A percentile compares a stretch with the other conserved stretches of the same genome.
Evolutionary conservation across 1,140 invertebrate genomes (phyloP).

Genomic region (Trissolcus basalis): DNA sequence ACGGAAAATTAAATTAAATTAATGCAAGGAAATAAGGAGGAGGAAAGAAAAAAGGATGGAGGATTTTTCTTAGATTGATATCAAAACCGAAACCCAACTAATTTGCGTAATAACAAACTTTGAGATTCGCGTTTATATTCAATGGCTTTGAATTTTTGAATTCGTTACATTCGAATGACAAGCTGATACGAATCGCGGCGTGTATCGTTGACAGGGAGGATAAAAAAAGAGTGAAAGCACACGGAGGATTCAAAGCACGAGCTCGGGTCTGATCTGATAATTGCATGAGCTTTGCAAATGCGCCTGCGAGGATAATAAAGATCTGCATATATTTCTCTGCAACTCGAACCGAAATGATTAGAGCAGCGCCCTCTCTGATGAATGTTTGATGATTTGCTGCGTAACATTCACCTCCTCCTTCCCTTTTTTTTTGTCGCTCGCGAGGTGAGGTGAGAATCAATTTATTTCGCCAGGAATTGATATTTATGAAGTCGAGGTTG

Average conservation of each 20-base stretch:
- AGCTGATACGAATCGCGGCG: constrained; percentile 20
- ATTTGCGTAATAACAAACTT: constrained; percentile 45
- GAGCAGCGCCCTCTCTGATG: too few species aligned
- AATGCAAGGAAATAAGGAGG: too few species aligned
- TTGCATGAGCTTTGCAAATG: constrained; percentile 35
- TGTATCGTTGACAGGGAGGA: neutral
- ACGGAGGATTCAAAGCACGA: constrained; percentile 30
- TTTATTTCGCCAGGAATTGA: too few species aligned
- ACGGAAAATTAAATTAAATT: too few species aligned
- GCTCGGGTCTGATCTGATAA: constrained; percentile 27
- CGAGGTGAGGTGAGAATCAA: too few species aligned
- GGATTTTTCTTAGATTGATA: too few species aligned
- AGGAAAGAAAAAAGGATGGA: too few species aligned
- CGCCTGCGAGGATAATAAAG: constrained; percentile 34
- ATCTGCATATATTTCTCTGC: constrained; percentile 41
- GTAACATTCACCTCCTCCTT: too few species aligned
- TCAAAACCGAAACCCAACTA: constrained; percentile 24
- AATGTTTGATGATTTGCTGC: too few species aligned
- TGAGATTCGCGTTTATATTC: constrained; percentile 2
- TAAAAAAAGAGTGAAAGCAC: constrained; percentile 8
- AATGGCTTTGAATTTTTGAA: constrained; percentile 33
- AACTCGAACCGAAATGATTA: too few species aligned
- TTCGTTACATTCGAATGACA: constrained; percentile 28
- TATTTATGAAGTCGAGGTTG: too few species aligned
- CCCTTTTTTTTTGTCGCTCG: too few species aligned